A percentile compares a stretch with the other conserved stretches of the same genome.
Evolutionary conservation across 2,113 vertebrate genomes (phyloP).

Genomic region (Bujurquina vittata): DNA sequence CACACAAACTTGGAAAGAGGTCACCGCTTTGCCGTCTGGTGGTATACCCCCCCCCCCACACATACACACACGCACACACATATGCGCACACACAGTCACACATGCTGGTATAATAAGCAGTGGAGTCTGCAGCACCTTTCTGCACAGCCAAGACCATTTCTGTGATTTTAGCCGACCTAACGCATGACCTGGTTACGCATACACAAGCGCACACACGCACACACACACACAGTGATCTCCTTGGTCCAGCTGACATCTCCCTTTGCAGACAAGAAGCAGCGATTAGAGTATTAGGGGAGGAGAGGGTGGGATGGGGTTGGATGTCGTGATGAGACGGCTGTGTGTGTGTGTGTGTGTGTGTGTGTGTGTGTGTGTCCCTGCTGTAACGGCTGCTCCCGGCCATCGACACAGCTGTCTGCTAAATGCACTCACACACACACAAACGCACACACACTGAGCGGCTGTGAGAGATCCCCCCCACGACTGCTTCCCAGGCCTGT

Average conservation of each 20-base stretch:
- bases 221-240: conserved; percentile 26
- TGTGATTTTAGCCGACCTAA: background rate
- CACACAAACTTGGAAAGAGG: conserved; percentile 59
- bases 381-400: conserved; percentile 77
- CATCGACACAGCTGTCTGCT: conserved; percentile 79
- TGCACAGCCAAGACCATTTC: background rate
- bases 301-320: conserved; percentile 18
- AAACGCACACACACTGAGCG: conserved; percentile 48
- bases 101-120: conserved; percentile 33
- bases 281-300: conserved; percentile 34
- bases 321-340: conserved; percentile 29
- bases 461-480: conserved; percentile 75
- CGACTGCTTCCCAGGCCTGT: conserved; percentile 78
- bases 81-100: conserved; percentile 11
- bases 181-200: conserved; percentile 5
- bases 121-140: conserved; percentile 1
- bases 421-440: conserved; percentile 57
- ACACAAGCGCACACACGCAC: conserved; percentile 16
- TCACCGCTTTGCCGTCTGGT: conserved; percentile 73
- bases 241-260: conserved; percentile 49
- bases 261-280: conserved; percentile 27
- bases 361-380: conserved; percentile 39
- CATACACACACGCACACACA: background rate
- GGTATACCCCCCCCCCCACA: conserved; percentile 9
- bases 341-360: conserved; percentile 14